Percentiles rank a stretch among this genome's conserved stretches.
phyloP scores from a whole-genome alignment of 2,113 vertebrate species.

The Camelus bactrianus region DNA sequence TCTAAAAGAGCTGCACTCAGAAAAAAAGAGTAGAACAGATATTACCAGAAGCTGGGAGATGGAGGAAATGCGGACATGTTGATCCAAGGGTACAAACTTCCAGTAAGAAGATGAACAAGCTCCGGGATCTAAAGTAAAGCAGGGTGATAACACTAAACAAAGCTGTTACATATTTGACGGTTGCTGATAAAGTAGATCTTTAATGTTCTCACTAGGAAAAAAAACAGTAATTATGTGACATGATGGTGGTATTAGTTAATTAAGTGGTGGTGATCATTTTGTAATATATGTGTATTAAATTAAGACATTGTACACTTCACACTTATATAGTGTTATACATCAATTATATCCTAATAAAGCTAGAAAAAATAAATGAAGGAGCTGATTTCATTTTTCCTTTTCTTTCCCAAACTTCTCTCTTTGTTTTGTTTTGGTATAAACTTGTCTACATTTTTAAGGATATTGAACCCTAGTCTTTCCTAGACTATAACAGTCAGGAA shows the following conservation, averaged over 20 bases:
- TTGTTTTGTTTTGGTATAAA: not conserved
- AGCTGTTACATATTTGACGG: not conserved
- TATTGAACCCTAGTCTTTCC: not conserved
- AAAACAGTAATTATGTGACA: not conserved
- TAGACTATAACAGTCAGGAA: not conserved
- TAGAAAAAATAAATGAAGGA: not conserved
- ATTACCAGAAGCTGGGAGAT: not conserved
- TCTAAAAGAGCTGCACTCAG: not conserved
- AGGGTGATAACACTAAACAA: not conserved
- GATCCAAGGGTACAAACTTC: not conserved
- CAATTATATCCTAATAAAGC: not conserved
- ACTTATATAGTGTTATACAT: not conserved
- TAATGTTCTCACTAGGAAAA: not conserved
- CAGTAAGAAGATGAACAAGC: not conserved
- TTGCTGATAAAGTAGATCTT: not conserved
- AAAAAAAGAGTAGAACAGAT: not conserved
- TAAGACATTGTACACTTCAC: not conserved
- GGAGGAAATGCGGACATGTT: not conserved
- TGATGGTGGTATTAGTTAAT: not conserved
- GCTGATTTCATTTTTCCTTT: not conserved
- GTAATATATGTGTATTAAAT: not conserved
- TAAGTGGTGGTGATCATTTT: not conserved
- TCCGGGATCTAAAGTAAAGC: not conserved
- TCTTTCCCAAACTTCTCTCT: not conserved
- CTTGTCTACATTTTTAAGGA: not conserved